A percentile compares a stretch with the other conserved stretches of the same genome.
phyloP scores from a whole-genome alignment of 1,140 invertebrate species.

The Eciton burchellii region DNA sequence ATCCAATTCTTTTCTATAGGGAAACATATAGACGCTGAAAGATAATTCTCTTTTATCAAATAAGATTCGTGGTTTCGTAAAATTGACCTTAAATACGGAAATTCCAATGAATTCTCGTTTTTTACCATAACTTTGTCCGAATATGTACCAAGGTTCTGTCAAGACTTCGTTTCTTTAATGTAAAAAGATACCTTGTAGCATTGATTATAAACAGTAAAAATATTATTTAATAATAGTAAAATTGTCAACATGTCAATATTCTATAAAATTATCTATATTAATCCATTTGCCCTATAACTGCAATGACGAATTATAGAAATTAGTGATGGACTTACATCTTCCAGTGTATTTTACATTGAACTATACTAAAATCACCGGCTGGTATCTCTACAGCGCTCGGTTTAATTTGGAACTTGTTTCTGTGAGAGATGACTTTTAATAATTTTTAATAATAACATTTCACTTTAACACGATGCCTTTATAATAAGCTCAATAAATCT shows the following conservation, averaged over 20 bases:
- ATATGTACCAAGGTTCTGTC: slow-evolving; percentile 77
- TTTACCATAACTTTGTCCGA: slow-evolving; percentile 60
- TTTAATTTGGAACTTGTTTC: slow-evolving; percentile 71
- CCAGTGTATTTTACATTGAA: slow-evolving; percentile 74
- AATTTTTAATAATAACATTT: not conserved
- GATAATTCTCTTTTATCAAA: slow-evolving; percentile 74
- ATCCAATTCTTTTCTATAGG: slow-evolving; percentile 55
- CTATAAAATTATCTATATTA: slow-evolving; percentile 27
- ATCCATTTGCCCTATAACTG: slow-evolving; percentile 1
- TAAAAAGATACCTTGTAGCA: not conserved
- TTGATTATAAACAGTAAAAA: slow-evolving; percentile 25
- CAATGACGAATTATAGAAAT: slow-evolving; percentile 4
- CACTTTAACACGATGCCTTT: no score
- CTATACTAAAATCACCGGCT: slow-evolving; percentile 31
- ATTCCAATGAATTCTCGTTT: slow-evolving; percentile 74
- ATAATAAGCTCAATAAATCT: no score
- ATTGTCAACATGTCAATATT: not conserved
- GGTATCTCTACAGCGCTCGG: slow-evolving; percentile 70
- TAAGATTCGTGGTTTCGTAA: slow-evolving; percentile 72
- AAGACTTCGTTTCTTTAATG: slow-evolving; percentile 69
- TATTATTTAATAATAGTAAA: not conserved
- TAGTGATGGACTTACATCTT: slow-evolving; percentile 68
- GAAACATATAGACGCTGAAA: slow-evolving; percentile 70
- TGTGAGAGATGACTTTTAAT: slow-evolving; percentile 49
- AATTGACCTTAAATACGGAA: slow-evolving; percentile 71